A percentile compares a stretch with the other conserved stretches of the same genome.
phyloP scores from a whole-genome alignment of 2,113 vertebrate species.

The Ictidomys tridecemlineatus region DNA sequence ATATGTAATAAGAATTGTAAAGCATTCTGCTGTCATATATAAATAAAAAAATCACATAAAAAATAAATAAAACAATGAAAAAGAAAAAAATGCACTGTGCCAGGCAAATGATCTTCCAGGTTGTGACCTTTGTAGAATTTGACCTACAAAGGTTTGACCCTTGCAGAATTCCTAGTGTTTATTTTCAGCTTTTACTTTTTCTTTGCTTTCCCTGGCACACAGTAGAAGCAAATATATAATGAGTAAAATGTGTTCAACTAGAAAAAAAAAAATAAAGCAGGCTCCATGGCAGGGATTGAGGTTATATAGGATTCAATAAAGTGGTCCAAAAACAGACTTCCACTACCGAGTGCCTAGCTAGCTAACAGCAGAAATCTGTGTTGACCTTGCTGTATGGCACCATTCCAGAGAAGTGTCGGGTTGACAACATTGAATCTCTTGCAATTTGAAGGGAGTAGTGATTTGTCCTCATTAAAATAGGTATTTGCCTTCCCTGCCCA shows the following conservation, averaged over 20 bases:
- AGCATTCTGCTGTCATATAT: too few species aligned
- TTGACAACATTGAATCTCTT: neutral
- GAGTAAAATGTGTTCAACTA: neutral
- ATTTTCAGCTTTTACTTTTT: constrained; percentile 17
- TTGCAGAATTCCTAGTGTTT: constrained; percentile 25
- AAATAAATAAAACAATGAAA: neutral
- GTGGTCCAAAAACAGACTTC: too few species aligned
- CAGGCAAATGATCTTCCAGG: neutral
- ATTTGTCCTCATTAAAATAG: neutral
- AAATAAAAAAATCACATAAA: too few species aligned
- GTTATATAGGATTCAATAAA: neutral
- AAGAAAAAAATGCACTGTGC: neutral
- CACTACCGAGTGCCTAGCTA: neutral
- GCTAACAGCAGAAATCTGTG: neutral
- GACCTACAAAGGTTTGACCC: too few species aligned
- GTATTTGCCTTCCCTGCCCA: neutral
- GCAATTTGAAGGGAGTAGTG: neutral
- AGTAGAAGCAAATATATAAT: neutral
- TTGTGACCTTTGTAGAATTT: constrained; percentile 29
- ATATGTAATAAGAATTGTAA: too few species aligned
- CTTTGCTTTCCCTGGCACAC: neutral
- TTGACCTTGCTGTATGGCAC: neutral
- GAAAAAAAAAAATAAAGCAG: neutral
- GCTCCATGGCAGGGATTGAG: neutral
- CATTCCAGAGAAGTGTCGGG: neutral